phyloP scores from a whole-genome alignment of 2,888 invertebrate species.

The Sarcophaga rosellei region DNA sequence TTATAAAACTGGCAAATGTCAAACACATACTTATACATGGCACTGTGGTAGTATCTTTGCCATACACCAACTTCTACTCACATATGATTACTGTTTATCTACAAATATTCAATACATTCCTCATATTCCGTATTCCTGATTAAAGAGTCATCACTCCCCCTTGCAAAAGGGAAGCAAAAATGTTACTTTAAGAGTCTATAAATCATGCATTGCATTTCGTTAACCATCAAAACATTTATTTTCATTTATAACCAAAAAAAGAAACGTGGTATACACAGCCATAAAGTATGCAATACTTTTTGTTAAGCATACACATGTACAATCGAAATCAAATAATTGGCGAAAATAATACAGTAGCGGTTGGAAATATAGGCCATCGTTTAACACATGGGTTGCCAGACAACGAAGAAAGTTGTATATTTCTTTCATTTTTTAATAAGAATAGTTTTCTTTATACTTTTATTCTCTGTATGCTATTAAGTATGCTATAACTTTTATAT shows the following conservation, averaged over 20 bases:
- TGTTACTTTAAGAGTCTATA: conserved; percentile 66
- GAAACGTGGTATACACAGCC: conserved; percentile 1
- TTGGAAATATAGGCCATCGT: not conserved
- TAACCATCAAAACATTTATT: conserved; percentile 67
- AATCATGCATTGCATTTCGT: conserved; percentile 70
- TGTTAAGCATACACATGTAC: not conserved
- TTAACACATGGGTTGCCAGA: too few species aligned
- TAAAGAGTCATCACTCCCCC: conserved; percentile 20
- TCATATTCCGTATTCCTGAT: conserved; percentile 16
- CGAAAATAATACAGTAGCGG: not conserved
- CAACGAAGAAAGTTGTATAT: too few species aligned
- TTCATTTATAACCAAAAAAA: conserved; percentile 53
- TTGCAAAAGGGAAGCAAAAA: not conserved
- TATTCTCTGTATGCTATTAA: conserved; percentile 57
- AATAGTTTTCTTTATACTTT: too few species aligned
- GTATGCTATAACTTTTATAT: conserved; percentile 69
- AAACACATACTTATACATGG: conserved; percentile 65
- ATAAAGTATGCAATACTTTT: conserved; percentile 52
- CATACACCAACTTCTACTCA: not conserved
- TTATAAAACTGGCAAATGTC: conserved; percentile 76
- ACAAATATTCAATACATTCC: conserved; percentile 61
- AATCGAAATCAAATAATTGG: not conserved
- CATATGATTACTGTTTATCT: conserved; percentile 60
- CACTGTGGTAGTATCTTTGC: not conserved
- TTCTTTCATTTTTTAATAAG: not conserved